Evolutionary conservation across 2,113 vertebrate genomes (phyloP), one percentile per base, ranked within the genome.

Genomic region (Urocynchramus pylzowi): DNA sequence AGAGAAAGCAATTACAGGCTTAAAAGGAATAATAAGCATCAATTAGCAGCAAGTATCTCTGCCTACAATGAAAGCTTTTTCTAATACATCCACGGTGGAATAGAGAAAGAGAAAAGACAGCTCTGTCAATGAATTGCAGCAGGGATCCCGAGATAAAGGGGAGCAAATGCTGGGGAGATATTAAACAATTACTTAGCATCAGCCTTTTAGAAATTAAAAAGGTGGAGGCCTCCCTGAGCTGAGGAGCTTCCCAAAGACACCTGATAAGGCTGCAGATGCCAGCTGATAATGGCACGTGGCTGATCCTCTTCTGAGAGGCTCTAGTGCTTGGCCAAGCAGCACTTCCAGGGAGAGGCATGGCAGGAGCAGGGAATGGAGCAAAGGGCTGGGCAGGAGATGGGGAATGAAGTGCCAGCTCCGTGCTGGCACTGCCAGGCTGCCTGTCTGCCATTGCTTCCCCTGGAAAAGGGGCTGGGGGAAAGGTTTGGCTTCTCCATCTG

Each of bases 21-120:
- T 96, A 96, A 96, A 97, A 95, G 92, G 90, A 97, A 96, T 97
- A 97, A 94, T 96, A 97, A 97, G 95, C 96, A 77, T 95, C 96
- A 97, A 97, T 97, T 97, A 97, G 95, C 84, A 67, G 96, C 74
- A 88, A 97, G 95, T 96, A 96, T 97, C 95, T 97, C 86, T 90
- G 91, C 94, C 87, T 78, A 79, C 94, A 97, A 93, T 96, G 97
- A 93, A 96, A 97, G 95, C 77, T 7, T 95, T 96, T 96, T 96
- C 86, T 86, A 97, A 93, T 96, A 86, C 75, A 45, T 89, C 84
- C 83, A 61, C 64, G 24, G 92, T 87, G 86, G 94, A 96, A 96
- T 57, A 93, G 92, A 90, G 91, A 65, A 91, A 91, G 84, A 95
- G 86, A 85, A 94, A 94, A 95, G 91, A 61, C 22, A 1, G 50